A percentile compares a stretch with the other conserved stretches of the same genome.
Evolutionary conservation across 2,113 vertebrate genomes (phyloP).

Genomic region (Clarias macrocephalus): DNA sequence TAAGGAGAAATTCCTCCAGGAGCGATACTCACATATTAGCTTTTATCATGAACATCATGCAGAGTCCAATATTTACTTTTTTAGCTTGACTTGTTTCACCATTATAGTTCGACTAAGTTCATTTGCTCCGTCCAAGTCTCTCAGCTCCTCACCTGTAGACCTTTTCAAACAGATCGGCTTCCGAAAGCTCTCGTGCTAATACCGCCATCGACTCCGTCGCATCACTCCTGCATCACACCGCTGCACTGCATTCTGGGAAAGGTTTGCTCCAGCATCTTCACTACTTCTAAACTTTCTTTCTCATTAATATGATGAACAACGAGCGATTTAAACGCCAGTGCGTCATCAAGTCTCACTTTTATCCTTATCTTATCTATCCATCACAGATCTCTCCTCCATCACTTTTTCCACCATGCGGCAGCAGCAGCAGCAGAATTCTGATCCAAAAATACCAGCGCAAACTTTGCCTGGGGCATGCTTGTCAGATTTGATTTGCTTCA

Average conservation of each 20-base stretch:
- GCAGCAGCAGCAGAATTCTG: conserved; percentile 7
- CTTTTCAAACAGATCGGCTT: neutral
- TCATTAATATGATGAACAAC: neutral
- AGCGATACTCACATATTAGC: neutral
- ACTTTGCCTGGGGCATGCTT: neutral
- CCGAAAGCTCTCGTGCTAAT: neutral
- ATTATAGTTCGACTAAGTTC: neutral
- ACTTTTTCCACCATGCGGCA: neutral
- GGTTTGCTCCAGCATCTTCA: neutral
- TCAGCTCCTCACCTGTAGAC: neutral
- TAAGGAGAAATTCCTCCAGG: neutral
- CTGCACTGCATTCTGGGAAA: neutral
- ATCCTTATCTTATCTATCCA: neutral
- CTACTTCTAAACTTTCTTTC: neutral
- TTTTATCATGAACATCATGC: neutral
- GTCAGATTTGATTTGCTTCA: neutral
- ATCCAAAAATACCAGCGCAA: neutral
- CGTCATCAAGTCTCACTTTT: neutral
- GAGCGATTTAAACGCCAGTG: neutral
- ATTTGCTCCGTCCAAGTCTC: neutral
- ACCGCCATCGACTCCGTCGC: neutral
- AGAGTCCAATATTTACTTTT: neutral
- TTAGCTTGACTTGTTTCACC: neutral
- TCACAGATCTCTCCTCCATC: neutral
- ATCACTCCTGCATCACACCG: neutral